Evolutionary conservation across 2,888 invertebrate species (phyloP).

Genomic region (Pandemis corylana): DNA sequence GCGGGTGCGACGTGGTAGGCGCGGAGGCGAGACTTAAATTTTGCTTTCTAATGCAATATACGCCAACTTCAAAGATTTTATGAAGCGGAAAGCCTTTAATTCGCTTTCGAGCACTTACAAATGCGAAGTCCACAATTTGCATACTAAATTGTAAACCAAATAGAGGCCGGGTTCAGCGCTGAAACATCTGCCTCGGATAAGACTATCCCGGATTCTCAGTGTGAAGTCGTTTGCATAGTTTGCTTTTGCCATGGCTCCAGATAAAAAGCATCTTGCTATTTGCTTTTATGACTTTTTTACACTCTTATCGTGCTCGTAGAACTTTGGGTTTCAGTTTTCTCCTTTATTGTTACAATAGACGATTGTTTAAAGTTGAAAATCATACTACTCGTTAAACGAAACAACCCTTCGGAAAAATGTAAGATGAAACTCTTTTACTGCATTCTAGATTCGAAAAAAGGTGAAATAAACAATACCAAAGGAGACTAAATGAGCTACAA

Average conservation of each 20-base stretch:
- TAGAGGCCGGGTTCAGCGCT: constrained; percentile 55
- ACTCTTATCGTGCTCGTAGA: constrained; percentile 10
- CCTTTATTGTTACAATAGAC: background rate
- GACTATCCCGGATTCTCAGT: constrained; percentile 55
- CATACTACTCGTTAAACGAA: background rate
- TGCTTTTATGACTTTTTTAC: constrained; percentile 51
- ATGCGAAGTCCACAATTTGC: constrained; percentile 70
- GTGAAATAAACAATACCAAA: background rate
- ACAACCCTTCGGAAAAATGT: background rate
- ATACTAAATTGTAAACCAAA: constrained; percentile 76
- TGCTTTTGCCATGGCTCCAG: constrained; percentile 50
- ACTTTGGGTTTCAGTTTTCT: background rate
- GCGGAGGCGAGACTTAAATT: constrained; percentile 53
- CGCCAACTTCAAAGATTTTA: constrained; percentile 59
- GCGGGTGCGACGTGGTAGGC: constrained; percentile 49
- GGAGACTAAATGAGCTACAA: background rate
- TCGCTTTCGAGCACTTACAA: constrained; percentile 65
- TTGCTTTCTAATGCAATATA: constrained; percentile 62
- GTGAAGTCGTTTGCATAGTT: constrained; percentile 67
- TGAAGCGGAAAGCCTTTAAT: constrained; percentile 65
- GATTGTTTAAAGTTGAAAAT: background rate
- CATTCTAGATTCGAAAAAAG: background rate
- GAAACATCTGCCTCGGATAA: constrained; percentile 66
- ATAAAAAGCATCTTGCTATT: constrained; percentile 64
- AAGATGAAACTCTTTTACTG: background rate